Evolutionary conservation across 2,888 invertebrate species (phyloP).

Genomic region (Aphodius granarius): DNA sequence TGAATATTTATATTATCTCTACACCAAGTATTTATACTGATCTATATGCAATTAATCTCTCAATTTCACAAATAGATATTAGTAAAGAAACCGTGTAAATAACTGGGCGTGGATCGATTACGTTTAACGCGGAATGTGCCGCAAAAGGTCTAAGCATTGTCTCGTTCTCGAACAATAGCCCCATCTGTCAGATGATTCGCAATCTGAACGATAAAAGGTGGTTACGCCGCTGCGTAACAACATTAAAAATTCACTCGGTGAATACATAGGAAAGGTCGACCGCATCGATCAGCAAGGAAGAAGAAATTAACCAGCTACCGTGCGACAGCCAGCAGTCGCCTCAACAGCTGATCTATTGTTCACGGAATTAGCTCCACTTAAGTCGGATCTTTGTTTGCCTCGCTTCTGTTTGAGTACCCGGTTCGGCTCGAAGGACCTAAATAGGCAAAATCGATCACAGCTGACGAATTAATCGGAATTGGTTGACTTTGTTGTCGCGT

Average conservation of each 20-base stretch:
- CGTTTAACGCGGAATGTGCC: background rate
- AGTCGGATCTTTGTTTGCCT: background rate
- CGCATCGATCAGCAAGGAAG: background rate
- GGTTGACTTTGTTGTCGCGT: background rate
- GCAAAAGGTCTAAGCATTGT: background rate
- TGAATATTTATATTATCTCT: no score
- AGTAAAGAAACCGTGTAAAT: background rate
- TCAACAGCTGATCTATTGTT: background rate
- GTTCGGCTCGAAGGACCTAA: background rate
- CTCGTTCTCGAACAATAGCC: background rate
- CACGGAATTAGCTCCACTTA: background rate
- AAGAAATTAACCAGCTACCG: background rate
- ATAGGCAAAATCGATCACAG: no score
- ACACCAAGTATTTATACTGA: no score
- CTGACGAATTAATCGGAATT: no score
- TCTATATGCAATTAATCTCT: background rate
- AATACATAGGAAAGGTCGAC: background rate
- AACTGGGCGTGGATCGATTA: background rate
- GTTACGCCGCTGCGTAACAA: background rate
- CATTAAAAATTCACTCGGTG: background rate
- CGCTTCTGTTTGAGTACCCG: background rate
- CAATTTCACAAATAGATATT: background rate
- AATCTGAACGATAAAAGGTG: background rate
- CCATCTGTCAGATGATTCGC: background rate
- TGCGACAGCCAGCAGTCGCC: background rate